Conservation (phyloP, 2,113 vertebrate genomes). For the Arothron firmamentum region DNA sequence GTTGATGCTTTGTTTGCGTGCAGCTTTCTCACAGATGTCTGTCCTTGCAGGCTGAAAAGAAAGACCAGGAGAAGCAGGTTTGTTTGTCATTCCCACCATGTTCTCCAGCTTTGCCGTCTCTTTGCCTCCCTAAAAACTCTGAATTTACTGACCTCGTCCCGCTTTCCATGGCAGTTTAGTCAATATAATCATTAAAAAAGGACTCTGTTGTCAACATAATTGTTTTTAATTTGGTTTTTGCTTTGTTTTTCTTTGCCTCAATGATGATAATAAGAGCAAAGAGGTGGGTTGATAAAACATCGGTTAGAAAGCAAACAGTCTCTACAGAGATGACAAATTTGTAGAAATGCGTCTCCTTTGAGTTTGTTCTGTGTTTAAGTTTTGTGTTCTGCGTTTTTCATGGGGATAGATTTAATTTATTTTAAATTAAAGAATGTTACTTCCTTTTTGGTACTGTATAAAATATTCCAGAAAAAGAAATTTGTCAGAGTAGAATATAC, state of each 20-base stretch:
- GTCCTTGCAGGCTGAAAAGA: conserved; percentile 67
- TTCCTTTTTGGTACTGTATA: too few species aligned
- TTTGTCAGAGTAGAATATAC: not conserved
- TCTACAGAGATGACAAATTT: not conserved
- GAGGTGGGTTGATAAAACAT: conserved; percentile 52
- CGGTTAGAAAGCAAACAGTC: not conserved
- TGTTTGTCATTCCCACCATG: conserved; percentile 18
- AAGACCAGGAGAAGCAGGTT: conserved; percentile 71
- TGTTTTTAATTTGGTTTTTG: conserved; percentile 6
- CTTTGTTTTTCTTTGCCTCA: conserved; percentile 19
- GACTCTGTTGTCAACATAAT: not conserved
- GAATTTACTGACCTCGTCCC: too few species aligned
- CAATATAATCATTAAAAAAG: too few species aligned
- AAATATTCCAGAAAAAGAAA: not conserved
- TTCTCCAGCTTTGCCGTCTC: not conserved
- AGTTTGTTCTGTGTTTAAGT: not conserved
- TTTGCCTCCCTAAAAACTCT: not conserved
- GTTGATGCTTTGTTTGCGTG: conserved; percentile 1
- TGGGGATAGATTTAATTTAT: too few species aligned
- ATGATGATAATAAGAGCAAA: conserved; percentile 57
- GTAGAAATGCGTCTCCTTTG: not conserved
- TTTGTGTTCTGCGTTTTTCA: not conserved
- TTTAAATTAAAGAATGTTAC: too few species aligned
- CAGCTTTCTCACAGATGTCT: conserved; percentile 9
- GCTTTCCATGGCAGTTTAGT: too few species aligned